Evolutionary conservation across 2,797 vertebrate species (phyloP).

Genomic region (Enteromius radiatus): DNA sequence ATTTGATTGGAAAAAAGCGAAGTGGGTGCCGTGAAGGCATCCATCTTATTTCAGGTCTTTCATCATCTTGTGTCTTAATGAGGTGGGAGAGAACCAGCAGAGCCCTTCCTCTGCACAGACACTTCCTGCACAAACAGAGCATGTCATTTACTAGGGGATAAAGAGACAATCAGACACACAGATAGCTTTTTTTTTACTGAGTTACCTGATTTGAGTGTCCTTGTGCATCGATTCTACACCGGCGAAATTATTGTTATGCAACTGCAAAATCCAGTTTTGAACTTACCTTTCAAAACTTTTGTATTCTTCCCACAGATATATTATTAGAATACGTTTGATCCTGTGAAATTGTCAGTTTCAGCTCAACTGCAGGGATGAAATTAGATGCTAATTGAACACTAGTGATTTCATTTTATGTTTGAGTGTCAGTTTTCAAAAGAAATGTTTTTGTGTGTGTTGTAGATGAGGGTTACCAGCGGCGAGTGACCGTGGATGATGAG

Average conservation of each 20-base stretch:
- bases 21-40: conserved; percentile 44
- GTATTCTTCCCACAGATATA: background rate
- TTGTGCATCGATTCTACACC: background rate
- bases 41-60: conserved; percentile 44
- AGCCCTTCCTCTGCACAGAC: conserved; percentile 17
- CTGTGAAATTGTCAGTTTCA: background rate
- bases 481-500: conserved; percentile 86
- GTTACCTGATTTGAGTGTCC: conserved; percentile 18
- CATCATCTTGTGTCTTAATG: conserved; percentile 44
- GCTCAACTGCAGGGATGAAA: background rate
- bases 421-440: conserved; percentile 4
- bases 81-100: conserved; percentile 28
- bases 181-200: background rate
- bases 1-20: conserved; percentile 46
- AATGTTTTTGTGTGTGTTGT: conserved; percentile 50
- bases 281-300: conserved; percentile 9
- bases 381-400: conserved; percentile 1
- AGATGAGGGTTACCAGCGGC: conserved; percentile 88
- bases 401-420: background rate
- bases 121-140: conserved; percentile 33
- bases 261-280: background rate
- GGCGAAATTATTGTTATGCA: background rate
- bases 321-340: conserved; percentile 17
- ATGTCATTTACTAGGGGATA: conserved; percentile 32
- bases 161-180: conserved; percentile 36